Conservation (phyloP, 2,797 vertebrate species). For the Darevskia mixta region DNA sequence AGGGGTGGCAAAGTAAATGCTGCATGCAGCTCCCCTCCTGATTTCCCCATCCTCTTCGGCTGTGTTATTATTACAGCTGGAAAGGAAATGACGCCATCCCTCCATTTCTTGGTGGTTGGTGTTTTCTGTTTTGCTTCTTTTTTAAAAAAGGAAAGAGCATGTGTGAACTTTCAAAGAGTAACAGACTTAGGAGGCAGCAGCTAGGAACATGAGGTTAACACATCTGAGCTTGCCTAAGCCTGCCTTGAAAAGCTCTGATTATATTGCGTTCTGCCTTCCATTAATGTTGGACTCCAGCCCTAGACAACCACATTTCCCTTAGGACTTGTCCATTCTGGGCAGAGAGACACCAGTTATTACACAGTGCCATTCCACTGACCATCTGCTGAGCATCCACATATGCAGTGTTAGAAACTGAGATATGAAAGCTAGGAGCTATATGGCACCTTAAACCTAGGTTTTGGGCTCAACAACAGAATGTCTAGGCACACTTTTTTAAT, state of each 20-base stretch:
- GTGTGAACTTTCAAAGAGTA: slow-evolving; percentile 37
- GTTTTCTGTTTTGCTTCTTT: background rate
- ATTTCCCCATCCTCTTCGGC: slow-evolving; percentile 22
- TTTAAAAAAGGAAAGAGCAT: background rate
- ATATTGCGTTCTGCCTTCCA: background rate
- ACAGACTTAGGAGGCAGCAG: slow-evolving; percentile 2
- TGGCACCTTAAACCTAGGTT: too few relatives aligned
- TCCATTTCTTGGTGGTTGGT: slow-evolving; percentile 25
- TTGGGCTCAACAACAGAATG: too few relatives aligned
- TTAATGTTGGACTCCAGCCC: slow-evolving; percentile 9
- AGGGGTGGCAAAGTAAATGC: slow-evolving; percentile 33
- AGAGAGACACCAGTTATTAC: background rate
- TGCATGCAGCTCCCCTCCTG: slow-evolving; percentile 16
- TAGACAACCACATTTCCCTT: background rate
- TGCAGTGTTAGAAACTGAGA: background rate
- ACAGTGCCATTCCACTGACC: too few relatives aligned
- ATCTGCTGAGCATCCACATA: background rate
- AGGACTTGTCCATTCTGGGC: background rate
- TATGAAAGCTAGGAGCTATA: too few relatives aligned
- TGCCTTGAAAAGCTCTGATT: slow-evolving; percentile 1
- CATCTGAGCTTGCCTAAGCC: background rate
- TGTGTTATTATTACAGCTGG: slow-evolving; percentile 55
- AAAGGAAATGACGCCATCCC: slow-evolving; percentile 40
- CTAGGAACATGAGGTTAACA: slow-evolving; percentile 15
- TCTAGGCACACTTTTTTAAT: too few relatives aligned